A percentile compares a stretch with the other conserved stretches of the same genome.
Conservation (phyloP, 2,113 vertebrate genomes). For the Sinocyclocheilus maitianheensis region DNA sequence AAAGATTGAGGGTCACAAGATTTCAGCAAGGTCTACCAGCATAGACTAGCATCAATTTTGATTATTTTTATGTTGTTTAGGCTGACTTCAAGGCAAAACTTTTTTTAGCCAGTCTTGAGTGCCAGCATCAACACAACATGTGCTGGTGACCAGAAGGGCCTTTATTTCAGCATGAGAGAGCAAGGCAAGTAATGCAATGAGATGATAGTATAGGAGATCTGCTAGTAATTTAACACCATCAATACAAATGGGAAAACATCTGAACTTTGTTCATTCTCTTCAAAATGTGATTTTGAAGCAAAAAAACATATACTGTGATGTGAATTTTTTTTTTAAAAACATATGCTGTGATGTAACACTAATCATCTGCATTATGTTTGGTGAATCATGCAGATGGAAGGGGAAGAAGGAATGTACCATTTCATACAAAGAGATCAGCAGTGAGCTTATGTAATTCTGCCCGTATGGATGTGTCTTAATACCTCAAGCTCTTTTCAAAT, state of each 20-base stretch:
- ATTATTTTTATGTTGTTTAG: background rate
- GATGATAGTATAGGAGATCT: no score
- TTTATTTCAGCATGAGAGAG: background rate
- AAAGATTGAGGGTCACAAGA: background rate
- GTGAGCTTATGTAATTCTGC: background rate
- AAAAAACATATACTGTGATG: background rate
- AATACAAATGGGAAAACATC: background rate
- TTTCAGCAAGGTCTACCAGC: background rate
- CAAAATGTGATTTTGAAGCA: background rate
- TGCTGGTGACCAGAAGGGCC: background rate
- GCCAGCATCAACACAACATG: background rate
- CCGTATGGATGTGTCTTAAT: background rate
- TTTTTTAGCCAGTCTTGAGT: background rate
- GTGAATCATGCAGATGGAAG: background rate
- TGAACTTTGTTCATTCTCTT: conserved; percentile 4
- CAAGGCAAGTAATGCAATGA: background rate
- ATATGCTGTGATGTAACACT: conserved; percentile 8
- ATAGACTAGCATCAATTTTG: background rate
- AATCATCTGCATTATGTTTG: conserved; percentile 21
- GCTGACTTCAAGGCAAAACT: background rate
- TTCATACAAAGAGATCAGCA: conserved; percentile 17
- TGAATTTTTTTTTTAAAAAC: background rate
- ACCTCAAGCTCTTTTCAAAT: conserved; percentile 1
- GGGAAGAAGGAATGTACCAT: background rate
- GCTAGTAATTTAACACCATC: background rate